A percentile compares a stretch with the other conserved stretches of the same genome.
These are phyloP conservation scores for Labeo catla DNA, from an alignment of 2,113 vertebrate species.

Conservation along the genomic window DNA sequence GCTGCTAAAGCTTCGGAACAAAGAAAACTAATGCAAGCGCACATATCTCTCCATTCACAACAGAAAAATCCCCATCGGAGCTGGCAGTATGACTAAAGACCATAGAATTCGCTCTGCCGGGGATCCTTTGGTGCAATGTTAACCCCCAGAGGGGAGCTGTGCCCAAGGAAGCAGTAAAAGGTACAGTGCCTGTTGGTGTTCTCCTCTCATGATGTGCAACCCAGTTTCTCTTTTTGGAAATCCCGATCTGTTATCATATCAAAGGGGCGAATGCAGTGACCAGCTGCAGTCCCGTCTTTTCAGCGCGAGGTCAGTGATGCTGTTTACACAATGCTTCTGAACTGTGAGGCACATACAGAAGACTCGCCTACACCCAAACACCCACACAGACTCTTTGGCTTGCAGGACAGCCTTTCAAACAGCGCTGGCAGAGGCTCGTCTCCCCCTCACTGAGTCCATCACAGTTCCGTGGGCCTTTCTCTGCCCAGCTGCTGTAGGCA, in stretches of 20 bases:
- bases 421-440: constrained; percentile 54
- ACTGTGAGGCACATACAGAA: constrained; percentile 30
- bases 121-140: constrained; percentile 26
- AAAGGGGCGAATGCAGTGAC: constrained; percentile 24
- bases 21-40: constrained; percentile 2
- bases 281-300: constrained; percentile 28
- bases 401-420: constrained; percentile 57
- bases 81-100: constrained; percentile 41
- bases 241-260: constrained; percentile 53
- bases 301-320: constrained; percentile 40
- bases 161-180: constrained; percentile 18
- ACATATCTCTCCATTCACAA: constrained; percentile 12
- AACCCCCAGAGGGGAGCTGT: constrained; percentile 37
- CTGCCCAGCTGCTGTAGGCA: constrained; percentile 63
- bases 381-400: constrained; percentile 41
- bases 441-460: constrained; percentile 68
- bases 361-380: constrained; percentile 41
- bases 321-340: constrained; percentile 44
- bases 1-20: constrained; percentile 13
- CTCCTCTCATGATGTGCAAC: constrained; percentile 34
- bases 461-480: constrained; percentile 68
- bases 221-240: constrained; percentile 38
- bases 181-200: constrained; percentile 44
- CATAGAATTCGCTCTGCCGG: constrained; percentile 39
- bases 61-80: constrained; percentile 32